Conservation (phyloP, 2,113 vertebrate species). For the Chionomys nivalis region DNA sequence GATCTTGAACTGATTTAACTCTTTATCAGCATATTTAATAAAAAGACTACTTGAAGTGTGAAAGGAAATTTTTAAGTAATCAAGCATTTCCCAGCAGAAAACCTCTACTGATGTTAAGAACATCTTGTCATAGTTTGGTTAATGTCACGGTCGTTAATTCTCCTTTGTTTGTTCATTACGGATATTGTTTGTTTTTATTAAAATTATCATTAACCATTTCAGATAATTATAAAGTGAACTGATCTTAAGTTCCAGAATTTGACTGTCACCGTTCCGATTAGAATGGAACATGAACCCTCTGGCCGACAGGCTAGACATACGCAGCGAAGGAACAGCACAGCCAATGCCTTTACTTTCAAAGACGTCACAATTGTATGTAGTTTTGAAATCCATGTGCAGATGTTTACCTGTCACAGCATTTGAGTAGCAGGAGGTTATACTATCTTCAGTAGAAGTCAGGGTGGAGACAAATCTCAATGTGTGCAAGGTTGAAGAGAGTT, state of each 20-base stretch:
- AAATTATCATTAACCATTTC: conserved; percentile 58
- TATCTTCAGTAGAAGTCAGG: conserved; percentile 49
- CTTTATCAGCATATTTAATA: conserved; percentile 51
- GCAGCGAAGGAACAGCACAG: conserved; percentile 1
- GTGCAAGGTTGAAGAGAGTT: background rate
- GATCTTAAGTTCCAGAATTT: background rate
- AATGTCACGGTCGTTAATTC: conserved; percentile 37
- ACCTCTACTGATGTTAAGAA: conserved; percentile 24
- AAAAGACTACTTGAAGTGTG: conserved; percentile 40
- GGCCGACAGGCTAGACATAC: background rate
- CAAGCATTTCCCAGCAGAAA: background rate
- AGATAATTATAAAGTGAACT: conserved; percentile 1
- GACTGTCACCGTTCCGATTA: background rate
- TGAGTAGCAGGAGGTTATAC: conserved; percentile 56
- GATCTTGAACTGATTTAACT: conserved; percentile 51
- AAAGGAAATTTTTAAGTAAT: conserved; percentile 6
- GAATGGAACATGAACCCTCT: background rate
- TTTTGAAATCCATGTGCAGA: conserved; percentile 42
- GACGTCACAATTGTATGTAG: conserved; percentile 38
- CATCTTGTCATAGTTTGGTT: background rate
- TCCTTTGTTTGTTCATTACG: background rate
- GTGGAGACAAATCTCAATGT: conserved; percentile 33
- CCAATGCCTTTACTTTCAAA: background rate
- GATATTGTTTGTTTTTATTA: conserved; percentile 28
- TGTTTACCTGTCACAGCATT: conserved; percentile 14